Conservation (phyloP, 2,113 vertebrate species). For the Mustelus asterias region DNA sequence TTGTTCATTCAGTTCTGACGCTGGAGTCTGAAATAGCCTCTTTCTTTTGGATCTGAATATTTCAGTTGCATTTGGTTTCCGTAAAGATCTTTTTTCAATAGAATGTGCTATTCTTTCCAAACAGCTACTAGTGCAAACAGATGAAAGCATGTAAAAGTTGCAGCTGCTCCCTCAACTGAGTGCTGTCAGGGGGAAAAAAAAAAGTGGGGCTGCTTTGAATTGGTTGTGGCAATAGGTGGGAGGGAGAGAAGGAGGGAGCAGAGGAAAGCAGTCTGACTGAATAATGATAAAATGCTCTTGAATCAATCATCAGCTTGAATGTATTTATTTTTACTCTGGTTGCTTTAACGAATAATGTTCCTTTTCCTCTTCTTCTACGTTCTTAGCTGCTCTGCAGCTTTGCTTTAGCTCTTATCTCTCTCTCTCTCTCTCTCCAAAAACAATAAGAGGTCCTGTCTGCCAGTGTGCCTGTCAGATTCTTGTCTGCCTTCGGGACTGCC, state of each 20-base stretch:
- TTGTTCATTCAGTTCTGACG: background rate
- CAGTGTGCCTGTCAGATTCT: background rate
- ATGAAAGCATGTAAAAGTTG: background rate
- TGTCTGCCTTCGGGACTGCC: slow-evolving; percentile 47
- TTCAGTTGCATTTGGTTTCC: slow-evolving; percentile 2
- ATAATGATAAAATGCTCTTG: background rate
- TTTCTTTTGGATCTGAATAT: background rate
- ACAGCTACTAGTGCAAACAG: background rate
- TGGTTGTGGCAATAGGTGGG: background rate
- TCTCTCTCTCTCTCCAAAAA: background rate
- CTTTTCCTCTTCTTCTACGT: background rate
- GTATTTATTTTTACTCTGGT: background rate
- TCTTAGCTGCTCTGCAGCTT: background rate
- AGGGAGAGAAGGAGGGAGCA: slow-evolving; percentile 22
- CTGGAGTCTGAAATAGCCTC: background rate
- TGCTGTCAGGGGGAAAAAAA: background rate
- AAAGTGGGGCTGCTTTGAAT: slow-evolving; percentile 7
- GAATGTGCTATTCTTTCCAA: background rate
- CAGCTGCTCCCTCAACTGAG: slow-evolving; percentile 20
- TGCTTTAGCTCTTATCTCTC: background rate
- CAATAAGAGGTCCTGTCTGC: background rate
- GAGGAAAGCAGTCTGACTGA: background rate
- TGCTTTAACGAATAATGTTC: background rate
- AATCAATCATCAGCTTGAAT: background rate
- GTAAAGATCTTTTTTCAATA: background rate